Evolutionary conservation across 1,140 invertebrate species (phyloP), one percentile per base, ranked within the genome.

Genomic region (Orchestia grillus): DNA sequence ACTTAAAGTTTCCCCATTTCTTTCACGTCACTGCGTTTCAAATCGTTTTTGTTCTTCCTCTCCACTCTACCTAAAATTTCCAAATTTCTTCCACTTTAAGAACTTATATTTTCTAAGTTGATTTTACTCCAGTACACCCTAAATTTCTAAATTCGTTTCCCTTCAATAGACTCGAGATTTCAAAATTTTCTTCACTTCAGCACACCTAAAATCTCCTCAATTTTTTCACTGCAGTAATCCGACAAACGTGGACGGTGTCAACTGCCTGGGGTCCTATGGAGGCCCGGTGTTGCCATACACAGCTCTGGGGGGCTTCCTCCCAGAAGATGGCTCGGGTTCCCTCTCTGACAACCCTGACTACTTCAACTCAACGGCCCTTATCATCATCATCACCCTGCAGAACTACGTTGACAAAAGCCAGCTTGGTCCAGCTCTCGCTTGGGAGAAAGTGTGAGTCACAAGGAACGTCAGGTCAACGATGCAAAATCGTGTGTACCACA

Each of bases 271-370:
- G 0, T 97, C 98, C 0, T 99, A 99, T 97, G 99, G 99, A 42
- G 99, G 99, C 0, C 99, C 99, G 0, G 98, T 99, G 23, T 98
- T 99, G 97, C 99, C 99, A 19, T 99, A 98, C 47, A 98, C 99
- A 87, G 99, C 98, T 0, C 97, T 99, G 42, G 99, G 99, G 53
- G 99, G 99, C 36, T 99, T 99, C 97, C 97, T 99, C 92, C 97
- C 98, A 95, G 97, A 97, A 19, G 97, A 97, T 94, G 96, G 96
- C 16, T 94, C 96, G 8, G 96, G 96, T 11, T 94, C 92, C 0
- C 97, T 97, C 40, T 96, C 97, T 0, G 95, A 96, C 8, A 96
- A 96, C 62, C 97, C 97, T 3, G 96, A 96, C 87, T 99, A 99
- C 97, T 98, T 98, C 97, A 98, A 98, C 96, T 98, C 99, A 4